Percentiles rank a stretch among this genome's conserved stretches.
Evolutionary conservation across 2,113 vertebrate species (phyloP).

Genomic region (Orycteropus afer): DNA sequence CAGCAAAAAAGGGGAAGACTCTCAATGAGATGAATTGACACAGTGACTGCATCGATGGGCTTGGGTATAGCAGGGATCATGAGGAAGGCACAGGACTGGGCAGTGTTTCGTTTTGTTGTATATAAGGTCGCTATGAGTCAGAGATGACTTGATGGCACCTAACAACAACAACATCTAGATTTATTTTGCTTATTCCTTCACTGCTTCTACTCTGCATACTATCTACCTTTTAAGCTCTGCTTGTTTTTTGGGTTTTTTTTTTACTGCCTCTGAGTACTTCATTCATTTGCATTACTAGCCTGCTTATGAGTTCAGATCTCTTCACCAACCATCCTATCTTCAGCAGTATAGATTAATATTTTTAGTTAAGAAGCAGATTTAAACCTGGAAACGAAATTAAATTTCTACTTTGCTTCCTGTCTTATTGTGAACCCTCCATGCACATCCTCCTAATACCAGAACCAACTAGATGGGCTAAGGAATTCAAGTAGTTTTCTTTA

Average conservation of each 20-base stretch:
- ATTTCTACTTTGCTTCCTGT: neutral
- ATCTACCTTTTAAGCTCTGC: neutral
- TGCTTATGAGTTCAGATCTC: neutral
- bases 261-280: neutral
- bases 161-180: no score
- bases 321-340: neutral
- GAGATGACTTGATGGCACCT: no score
- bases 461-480: neutral
- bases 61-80: no score
- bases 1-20: no score
- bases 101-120: no score
- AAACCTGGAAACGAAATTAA: constrained; percentile 31
- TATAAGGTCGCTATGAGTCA: no score
- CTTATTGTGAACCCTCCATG: neutral
- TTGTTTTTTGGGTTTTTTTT: neutral
- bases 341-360: neutral
- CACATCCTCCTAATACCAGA: neutral
- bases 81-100: no score
- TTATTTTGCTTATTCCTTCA: neutral
- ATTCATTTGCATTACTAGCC: neutral
- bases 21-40: no score
- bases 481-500: constrained; percentile 10
- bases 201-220: neutral
- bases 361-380: constrained; percentile 45
- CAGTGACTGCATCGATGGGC: no score